These are phyloP conservation scores for Hydrolagus colliei DNA, from an alignment of 2,797 vertebrate species.

Conservation along the genomic window DNA sequence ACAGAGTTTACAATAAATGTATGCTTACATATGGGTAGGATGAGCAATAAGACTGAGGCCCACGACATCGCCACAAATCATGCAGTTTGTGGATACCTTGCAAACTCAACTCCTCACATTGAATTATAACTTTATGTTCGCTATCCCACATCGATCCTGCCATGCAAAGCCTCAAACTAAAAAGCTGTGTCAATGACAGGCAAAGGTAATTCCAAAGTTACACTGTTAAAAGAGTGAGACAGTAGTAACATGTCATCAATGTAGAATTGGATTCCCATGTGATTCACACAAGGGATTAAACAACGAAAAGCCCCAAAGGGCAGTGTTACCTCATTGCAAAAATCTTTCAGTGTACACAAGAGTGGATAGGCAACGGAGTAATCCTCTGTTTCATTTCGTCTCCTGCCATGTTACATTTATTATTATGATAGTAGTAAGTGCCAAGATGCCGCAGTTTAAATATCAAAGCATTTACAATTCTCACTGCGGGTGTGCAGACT, in stretches of 20 bases:
- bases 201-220: neutral
- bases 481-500: neutral
- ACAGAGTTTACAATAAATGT: conserved; percentile 9
- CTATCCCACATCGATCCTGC: neutral
- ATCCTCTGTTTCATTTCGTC: neutral
- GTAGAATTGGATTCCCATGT: neutral
- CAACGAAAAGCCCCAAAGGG: neutral
- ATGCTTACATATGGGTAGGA: neutral
- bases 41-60: conserved; percentile 12
- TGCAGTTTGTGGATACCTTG: neutral
- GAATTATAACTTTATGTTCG: conserved; percentile 1
- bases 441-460: neutral
- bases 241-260: neutral
- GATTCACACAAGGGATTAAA: neutral
- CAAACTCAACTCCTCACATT: neutral
- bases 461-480: conserved; percentile 16
- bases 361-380: neutral
- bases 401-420: conserved; percentile 1
- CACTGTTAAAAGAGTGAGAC: neutral
- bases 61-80: neutral
- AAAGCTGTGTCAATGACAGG: neutral
- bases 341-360: neutral
- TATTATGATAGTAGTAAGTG: neutral
- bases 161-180: neutral
- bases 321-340: neutral